Evolutionary conservation across 2,113 vertebrate genomes (phyloP).

Genomic region (Leptodactylus fuscus): DNA sequence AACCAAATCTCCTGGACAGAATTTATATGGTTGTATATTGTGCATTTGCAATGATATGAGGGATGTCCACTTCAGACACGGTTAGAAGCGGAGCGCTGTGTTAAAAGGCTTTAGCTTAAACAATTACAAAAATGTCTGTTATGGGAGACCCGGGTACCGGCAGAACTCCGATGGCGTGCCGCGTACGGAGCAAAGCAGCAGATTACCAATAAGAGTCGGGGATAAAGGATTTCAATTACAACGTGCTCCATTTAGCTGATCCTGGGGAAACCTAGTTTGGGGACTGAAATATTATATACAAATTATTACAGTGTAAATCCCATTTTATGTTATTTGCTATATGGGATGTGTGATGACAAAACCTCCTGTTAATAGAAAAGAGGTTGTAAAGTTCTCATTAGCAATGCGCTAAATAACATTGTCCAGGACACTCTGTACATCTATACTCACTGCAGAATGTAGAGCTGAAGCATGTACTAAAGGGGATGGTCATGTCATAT

Average conservation of each 20-base stretch:
- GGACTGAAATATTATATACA: too few relatives aligned
- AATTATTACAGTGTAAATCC: not conserved
- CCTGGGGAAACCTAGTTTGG: not conserved
- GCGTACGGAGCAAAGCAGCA: too few relatives aligned
- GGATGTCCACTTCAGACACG: constrained; percentile 40
- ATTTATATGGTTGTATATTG: constrained; percentile 24
- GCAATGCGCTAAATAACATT: too few relatives aligned
- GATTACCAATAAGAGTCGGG: not conserved
- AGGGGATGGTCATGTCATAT: too few relatives aligned
- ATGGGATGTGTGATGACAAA: too few relatives aligned
- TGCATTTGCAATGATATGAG: constrained; percentile 26
- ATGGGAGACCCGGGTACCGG: not conserved
- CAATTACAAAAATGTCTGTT: constrained; percentile 12
- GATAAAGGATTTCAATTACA: not conserved
- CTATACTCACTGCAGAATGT: too few relatives aligned
- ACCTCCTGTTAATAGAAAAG: too few relatives aligned
- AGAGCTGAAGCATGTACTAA: too few relatives aligned
- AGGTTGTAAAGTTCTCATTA: too few relatives aligned
- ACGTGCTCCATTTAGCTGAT: not conserved
- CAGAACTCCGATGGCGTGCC: not conserved
- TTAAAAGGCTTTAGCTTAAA: constrained; percentile 18
- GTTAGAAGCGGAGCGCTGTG: not conserved
- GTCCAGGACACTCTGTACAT: too few relatives aligned
- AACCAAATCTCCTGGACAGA: constrained; percentile 6
- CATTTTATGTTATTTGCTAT: too few relatives aligned